Conservation (phyloP, 2,113 vertebrate species). For the Solenodon paradoxus region DNA sequence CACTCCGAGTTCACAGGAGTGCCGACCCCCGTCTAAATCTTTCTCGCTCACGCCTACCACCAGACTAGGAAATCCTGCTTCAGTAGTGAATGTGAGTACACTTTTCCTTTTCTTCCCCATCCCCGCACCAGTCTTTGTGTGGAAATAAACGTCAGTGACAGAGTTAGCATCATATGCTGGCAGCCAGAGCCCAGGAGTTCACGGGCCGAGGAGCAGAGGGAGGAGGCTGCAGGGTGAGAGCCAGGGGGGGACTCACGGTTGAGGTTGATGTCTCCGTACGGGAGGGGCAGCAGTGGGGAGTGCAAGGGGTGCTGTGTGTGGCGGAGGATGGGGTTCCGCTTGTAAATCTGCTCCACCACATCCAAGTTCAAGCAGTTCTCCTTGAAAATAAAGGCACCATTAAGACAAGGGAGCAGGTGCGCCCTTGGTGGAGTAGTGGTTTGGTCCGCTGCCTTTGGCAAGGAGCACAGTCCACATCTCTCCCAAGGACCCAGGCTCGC, state of each 20-base stretch:
- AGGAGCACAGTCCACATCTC: too few species aligned
- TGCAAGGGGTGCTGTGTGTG: constrained; percentile 95
- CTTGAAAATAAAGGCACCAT: constrained; percentile 72
- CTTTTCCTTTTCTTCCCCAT: too few species aligned
- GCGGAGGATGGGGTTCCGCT: constrained; percentile 96
- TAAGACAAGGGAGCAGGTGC: accelerated
- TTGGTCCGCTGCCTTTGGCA: too few species aligned
- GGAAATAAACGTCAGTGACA: too few species aligned
- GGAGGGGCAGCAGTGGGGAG: constrained; percentile 93
- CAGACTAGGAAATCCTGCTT: not conserved
- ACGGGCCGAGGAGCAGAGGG: too few species aligned
- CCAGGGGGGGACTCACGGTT: constrained; percentile 85
- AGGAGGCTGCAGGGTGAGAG: too few species aligned
- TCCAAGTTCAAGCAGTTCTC: constrained; percentile 96
- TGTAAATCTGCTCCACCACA: constrained; percentile 97
- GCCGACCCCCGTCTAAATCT: not conserved
- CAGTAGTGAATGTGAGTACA: not conserved
- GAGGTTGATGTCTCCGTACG: constrained; percentile 94
- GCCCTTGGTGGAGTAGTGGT: too few species aligned
- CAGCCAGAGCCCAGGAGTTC: too few species aligned
- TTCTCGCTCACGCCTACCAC: accelerated
- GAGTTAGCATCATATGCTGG: too few species aligned
- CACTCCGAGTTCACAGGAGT: accelerated
- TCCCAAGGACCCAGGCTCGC: too few species aligned
- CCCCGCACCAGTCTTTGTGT: too few species aligned